Percentiles rank a stretch among this genome's conserved stretches.
Evolutionary conservation across 2,888 invertebrate genomes (phyloP).

Genomic region (Malthinus seriepunctatus): DNA sequence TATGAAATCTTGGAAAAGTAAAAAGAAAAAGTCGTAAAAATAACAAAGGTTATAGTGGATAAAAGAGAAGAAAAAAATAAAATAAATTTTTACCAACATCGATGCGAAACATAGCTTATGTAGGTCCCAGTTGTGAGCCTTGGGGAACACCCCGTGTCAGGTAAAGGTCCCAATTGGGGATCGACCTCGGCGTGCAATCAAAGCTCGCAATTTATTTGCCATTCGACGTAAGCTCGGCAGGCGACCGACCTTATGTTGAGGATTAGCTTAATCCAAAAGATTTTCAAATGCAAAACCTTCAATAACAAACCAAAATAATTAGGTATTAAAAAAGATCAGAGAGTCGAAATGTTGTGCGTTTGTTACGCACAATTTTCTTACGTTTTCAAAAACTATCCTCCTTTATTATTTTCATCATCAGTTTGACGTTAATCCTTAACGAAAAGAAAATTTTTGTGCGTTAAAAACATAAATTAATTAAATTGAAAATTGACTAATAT

Average conservation of each 20-base stretch:
- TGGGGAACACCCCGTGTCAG: conserved; percentile 35
- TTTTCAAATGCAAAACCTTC: conserved; percentile 37
- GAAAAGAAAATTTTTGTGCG: too few relatives aligned
- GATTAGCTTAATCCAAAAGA: conserved; percentile 33
- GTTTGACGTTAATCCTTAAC: too few relatives aligned
- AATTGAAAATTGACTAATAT: too few relatives aligned
- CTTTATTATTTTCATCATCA: too few relatives aligned
- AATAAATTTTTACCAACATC: conserved; percentile 16
- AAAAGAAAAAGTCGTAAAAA: neutral
- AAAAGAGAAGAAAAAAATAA: conserved; percentile 8
- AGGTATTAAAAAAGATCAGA: conserved; percentile 35
- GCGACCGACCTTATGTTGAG: conserved; percentile 31
- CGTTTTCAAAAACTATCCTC: too few relatives aligned
- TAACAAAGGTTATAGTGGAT: neutral
- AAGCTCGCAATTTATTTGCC: conserved; percentile 39
- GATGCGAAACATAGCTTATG: conserved; percentile 30
- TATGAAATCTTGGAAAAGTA: too few relatives aligned
- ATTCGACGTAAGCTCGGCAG: conserved; percentile 38
- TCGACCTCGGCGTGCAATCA: conserved; percentile 34
- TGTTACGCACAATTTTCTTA: conserved; percentile 17
- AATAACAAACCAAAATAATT: conserved; percentile 41
- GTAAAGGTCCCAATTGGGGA: conserved; percentile 37
- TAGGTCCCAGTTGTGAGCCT: conserved; percentile 33
- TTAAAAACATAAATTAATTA: too few relatives aligned
- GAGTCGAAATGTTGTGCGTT: conserved; percentile 11